Base-by-base conservation (phyloP, 1,140 invertebrate genomes). In the Kradibia gibbosae region DNA sequence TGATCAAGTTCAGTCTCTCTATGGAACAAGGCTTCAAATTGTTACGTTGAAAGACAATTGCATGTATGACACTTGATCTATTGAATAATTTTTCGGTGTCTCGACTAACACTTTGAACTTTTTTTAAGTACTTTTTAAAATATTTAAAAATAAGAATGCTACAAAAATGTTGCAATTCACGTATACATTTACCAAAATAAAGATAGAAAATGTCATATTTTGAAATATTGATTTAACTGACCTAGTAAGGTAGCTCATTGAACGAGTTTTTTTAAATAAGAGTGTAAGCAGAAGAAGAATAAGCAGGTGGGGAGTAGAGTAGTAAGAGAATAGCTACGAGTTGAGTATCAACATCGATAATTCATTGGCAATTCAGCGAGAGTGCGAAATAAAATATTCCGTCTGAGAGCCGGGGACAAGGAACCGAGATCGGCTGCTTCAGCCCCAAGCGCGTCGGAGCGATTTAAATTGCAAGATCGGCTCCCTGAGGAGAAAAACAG, bases 51-150 rank as follows among this genome's bases (percentile, higher is more conserved):
- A 76, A 67, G 39, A 77, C 53, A 81, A 81, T 77, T 81, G 80
- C 39, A 76, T 10, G 25, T 25, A 77, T 77, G 62, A 72, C 39
- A 42, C 73, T 81, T 77, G 73, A 81, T 71, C 80, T 77, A 76
- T 50, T 81, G 74, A 81, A 60, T 65, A 76, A 77, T 81, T 77
- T 81, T 81, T 81, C 72, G 65, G 74, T 22, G 20, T 36, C 62
- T 77, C 80, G 42, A 7, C 25, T 48, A 15, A 22, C 11, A 34
- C 55, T 55, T 28, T 50, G 13, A 22, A 53, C 22, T 55, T 8
- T 53, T 55, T 39, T 11, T 13, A 31, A 67, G 3, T 67, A 36
- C 10, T 11, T 34, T 10, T 17, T 57, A 57, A 22, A 57, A 57
- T 13, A 22, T 13, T 10, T 13, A 62, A 31, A 28, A 62, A 62